phyloP scores from a whole-genome alignment of 2,888 invertebrate species.

The Yponomeuta cagnagella region DNA sequence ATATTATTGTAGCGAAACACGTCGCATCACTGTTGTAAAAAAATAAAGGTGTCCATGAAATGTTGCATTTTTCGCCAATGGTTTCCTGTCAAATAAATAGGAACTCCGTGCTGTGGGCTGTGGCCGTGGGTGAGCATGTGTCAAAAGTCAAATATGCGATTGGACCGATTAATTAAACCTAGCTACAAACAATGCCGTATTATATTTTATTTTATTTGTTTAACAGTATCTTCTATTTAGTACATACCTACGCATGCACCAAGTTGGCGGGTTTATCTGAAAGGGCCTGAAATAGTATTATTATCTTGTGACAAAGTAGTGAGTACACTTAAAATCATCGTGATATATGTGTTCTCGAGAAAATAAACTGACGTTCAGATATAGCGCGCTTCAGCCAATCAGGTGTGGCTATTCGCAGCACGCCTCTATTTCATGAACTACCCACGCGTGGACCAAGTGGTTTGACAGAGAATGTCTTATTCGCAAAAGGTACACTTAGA shows the following conservation, averaged over 20 bases:
- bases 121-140: no score
- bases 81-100: no score
- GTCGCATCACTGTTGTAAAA: no score
- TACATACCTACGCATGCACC: not conserved
- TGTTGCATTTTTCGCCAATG: no score
- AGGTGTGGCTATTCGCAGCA: slow-evolving; percentile 32
- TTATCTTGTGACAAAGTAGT: not conserved
- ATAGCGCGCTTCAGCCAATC: slow-evolving; percentile 37
- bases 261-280: not conserved
- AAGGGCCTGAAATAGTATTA: not conserved
- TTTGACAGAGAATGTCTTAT: not conserved
- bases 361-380: not conserved
- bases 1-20: no score
- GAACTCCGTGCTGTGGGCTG: no score
- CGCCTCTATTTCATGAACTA: slow-evolving; percentile 61
- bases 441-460: slow-evolving; percentile 20
- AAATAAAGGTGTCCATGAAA: no score
- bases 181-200: no score
- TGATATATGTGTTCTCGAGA: not conserved
- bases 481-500: not conserved
- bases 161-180: no score
- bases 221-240: no score
- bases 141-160: no score
- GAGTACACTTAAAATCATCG: not conserved
- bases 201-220: no score